phyloP scores from a whole-genome alignment of 2,888 invertebrate genomes.

The Drosophila maculinotata region DNA sequence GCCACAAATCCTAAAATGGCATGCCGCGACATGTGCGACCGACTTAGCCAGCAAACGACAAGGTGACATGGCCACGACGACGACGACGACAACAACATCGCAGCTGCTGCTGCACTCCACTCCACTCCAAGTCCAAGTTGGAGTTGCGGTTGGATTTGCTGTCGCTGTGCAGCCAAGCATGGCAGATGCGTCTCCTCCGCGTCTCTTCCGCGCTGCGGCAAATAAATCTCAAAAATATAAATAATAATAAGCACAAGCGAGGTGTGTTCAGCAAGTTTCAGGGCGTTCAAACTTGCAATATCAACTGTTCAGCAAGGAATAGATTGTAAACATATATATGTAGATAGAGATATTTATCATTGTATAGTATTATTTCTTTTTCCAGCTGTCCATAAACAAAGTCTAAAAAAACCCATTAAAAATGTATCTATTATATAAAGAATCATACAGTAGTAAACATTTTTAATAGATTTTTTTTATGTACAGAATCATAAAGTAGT shows the following conservation, averaged over 20 bases:
- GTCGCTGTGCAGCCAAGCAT: conserved; percentile 46
- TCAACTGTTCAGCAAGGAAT: too few species aligned
- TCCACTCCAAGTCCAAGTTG: conserved; percentile 39
- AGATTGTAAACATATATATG: too few species aligned
- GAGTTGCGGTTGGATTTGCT: conserved; percentile 29
- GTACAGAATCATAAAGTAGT: too few species aligned
- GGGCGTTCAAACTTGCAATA: too few species aligned
- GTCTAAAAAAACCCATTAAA: too few species aligned
- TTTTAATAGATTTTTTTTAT: too few species aligned
- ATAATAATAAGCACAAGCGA: conserved; percentile 58
- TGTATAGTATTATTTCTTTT: too few species aligned
- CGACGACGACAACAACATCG: conserved; percentile 29
- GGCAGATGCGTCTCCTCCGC: conserved; percentile 67
- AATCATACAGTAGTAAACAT: too few species aligned
- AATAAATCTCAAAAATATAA: conserved; percentile 71
- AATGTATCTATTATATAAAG: too few species aligned
- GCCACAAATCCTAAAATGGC: conserved; percentile 82
- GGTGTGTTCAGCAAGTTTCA: conserved; percentile 27
- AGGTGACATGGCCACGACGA: conserved; percentile 67
- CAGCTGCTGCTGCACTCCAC: conserved; percentile 55
- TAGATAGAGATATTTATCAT: too few species aligned
- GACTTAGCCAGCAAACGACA: conserved; percentile 73
- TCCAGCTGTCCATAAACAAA: too few species aligned
- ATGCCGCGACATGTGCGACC: conserved; percentile 81
- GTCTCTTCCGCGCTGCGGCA: conserved; percentile 40